Conservation (phyloP, 2,797 vertebrate genomes). For the Brachymystax lenok region DNA sequence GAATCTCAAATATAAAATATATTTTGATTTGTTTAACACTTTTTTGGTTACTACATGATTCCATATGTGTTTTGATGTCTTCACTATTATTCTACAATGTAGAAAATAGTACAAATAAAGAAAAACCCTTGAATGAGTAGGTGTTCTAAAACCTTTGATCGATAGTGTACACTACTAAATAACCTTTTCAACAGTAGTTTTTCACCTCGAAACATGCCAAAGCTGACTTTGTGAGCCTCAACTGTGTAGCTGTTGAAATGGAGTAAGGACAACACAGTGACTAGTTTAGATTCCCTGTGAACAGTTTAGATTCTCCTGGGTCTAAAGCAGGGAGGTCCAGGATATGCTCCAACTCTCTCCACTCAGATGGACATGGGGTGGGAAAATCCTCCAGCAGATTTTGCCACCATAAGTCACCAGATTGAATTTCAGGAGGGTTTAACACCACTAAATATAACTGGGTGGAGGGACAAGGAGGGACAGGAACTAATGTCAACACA, state of each 20-base stretch:
- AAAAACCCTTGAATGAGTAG: too few species aligned
- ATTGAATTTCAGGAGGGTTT: constrained; percentile 49
- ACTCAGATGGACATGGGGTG: constrained; percentile 11
- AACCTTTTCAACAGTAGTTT: neutral
- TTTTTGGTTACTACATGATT: too few species aligned
- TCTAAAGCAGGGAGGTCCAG: constrained; percentile 1
- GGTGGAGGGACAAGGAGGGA: constrained; percentile 15
- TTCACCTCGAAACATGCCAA: neutral
- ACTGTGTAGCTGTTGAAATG: neutral
- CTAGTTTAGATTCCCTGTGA: neutral
- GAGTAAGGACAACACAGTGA: neutral
- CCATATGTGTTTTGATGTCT: too few species aligned
- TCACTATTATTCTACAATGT: too few species aligned
- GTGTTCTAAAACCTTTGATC: too few species aligned
- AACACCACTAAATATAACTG: constrained; percentile 53
- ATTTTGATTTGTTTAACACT: too few species aligned
- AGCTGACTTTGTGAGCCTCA: neutral
- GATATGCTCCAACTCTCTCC: neutral
- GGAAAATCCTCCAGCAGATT: constrained; percentile 25
- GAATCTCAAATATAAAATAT: too few species aligned
- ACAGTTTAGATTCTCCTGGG: neutral
- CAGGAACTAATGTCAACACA: constrained; percentile 30
- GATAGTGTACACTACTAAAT: neutral
- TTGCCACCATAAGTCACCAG: constrained; percentile 26
- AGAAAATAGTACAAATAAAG: too few species aligned